A percentile compares a stretch with the other conserved stretches of the same genome.
These are phyloP conservation scores for Saimiri boliviensis DNA, from an alignment of 2,113 vertebrate genomes.

Conservation along the genomic window DNA sequence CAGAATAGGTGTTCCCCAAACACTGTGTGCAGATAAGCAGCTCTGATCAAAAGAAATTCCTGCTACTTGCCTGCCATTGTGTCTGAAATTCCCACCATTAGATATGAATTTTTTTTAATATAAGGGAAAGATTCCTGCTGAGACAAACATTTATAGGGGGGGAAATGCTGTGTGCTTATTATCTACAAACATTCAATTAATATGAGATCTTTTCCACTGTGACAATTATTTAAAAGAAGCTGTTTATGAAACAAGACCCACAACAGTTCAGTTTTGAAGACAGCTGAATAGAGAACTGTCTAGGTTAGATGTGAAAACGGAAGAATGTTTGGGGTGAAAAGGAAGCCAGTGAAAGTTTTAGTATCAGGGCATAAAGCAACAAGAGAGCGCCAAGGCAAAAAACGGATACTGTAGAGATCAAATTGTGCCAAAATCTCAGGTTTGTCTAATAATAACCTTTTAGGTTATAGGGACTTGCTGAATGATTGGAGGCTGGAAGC, in stretches of 20 bases:
- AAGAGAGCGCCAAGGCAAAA: not conserved
- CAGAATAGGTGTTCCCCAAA: not conserved
- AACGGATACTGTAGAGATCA: not conserved
- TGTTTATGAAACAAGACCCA: not conserved
- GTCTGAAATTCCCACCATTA: not conserved
- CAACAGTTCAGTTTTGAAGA: not conserved
- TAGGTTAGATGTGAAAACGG: not conserved
- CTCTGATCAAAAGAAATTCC: not conserved
- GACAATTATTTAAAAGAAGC: not conserved
- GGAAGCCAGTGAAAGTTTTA: fast-evolving
- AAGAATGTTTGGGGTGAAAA: not conserved
- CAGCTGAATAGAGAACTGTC: not conserved
- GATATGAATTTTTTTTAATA: not conserved
- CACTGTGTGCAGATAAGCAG: not conserved
- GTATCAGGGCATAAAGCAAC: not conserved
- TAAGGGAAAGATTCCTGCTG: not conserved
- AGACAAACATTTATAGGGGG: not conserved
- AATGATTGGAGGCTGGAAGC: not conserved
- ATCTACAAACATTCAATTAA: not conserved
- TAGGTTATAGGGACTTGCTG: not conserved
- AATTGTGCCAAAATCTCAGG: not conserved
- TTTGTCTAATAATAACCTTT: not conserved
- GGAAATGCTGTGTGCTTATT: not conserved
- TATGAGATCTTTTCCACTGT: not conserved
- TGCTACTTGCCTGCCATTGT: not conserved